Percentiles rank a stretch among this genome's conserved stretches.
Conservation (phyloP, 1,140 invertebrate species). For the Steinernema feltiae region DNA sequence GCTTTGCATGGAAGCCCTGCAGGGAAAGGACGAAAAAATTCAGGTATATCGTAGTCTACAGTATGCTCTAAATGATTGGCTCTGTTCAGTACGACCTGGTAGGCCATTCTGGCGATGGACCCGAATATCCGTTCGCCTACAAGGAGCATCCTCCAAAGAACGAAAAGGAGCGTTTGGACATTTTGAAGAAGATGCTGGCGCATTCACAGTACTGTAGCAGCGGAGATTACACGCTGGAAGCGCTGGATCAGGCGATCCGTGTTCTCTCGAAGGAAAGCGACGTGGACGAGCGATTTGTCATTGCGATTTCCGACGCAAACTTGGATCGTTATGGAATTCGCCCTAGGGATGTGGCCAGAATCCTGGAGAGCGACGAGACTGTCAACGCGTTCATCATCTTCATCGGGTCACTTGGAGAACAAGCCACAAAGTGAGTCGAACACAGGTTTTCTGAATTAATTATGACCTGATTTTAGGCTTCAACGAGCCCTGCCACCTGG, state of each 20-base stretch:
- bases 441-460: constrained; percentile 18
- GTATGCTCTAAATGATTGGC: not conserved
- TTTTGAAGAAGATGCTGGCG: constrained; percentile 81
- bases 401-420: constrained; percentile 86
- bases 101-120: constrained; percentile 85
- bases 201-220: constrained; percentile 83
- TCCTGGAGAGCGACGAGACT: constrained; percentile 65
- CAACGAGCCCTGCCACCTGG: constrained; percentile 69
- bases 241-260: constrained; percentile 71
- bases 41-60: constrained; percentile 57
- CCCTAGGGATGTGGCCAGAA: constrained; percentile 69
- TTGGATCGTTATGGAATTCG: constrained; percentile 83
- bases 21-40: constrained; percentile 80
- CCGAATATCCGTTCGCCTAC: constrained; percentile 70
- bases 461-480: constrained; percentile 61
- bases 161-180: constrained; percentile 76
- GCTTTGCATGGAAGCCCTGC: constrained; percentile 86
- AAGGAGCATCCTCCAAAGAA: constrained; percentile 72
- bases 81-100: constrained; percentile 75
- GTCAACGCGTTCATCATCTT: constrained; percentile 82
- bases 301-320: constrained; percentile 86
- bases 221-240: constrained; percentile 81
- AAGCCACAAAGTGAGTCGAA: constrained; percentile 70
- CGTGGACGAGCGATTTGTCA: constrained; percentile 76
- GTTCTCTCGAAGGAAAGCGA: constrained; percentile 67